A percentile compares a stretch with the other conserved stretches of the same genome.
Conservation (phyloP, 2,113 vertebrate genomes). For the Hippocampus abdominalis region DNA sequence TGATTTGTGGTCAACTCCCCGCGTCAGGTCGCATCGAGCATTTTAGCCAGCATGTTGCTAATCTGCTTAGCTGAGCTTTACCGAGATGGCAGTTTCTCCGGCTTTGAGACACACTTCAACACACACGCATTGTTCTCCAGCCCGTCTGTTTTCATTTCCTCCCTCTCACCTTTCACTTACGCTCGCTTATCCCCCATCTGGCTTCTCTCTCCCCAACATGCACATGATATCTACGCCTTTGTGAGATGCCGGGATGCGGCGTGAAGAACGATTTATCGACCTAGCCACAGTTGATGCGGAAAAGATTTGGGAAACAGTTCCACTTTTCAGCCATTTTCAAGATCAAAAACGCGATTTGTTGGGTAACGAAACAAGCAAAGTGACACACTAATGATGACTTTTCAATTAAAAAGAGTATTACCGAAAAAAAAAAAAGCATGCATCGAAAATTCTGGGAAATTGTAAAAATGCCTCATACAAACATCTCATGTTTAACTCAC, state of each 20-base stretch:
- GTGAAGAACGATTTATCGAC: not conserved
- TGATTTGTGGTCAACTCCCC: slow-evolving; percentile 27
- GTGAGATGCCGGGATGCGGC: not conserved
- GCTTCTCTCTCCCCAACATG: slow-evolving; percentile 19
- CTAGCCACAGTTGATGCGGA: no score
- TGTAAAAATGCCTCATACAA: no score
- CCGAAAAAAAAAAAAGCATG: no score
- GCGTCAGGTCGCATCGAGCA: slow-evolving; percentile 47
- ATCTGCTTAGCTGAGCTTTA: slow-evolving; percentile 65
- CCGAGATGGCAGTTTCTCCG: slow-evolving; percentile 42
- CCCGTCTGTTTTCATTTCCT: slow-evolving; percentile 50
- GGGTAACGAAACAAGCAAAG: no score
- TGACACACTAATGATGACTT: no score
- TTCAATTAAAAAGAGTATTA: no score
- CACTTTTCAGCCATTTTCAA: no score
- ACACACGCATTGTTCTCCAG: slow-evolving; percentile 20
- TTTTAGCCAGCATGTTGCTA: slow-evolving; percentile 58
- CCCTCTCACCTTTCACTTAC: slow-evolving; percentile 53
- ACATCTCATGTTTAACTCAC: no score
- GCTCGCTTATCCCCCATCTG: slow-evolving; percentile 57
- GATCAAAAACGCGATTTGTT: no score
- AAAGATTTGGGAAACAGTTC: not conserved
- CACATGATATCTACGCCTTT: slow-evolving; percentile 11
- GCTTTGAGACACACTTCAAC: slow-evolving; percentile 25
- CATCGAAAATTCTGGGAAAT: no score